phyloP scores from a whole-genome alignment of 2,113 vertebrate species.

The Nematolebias whitei region DNA sequence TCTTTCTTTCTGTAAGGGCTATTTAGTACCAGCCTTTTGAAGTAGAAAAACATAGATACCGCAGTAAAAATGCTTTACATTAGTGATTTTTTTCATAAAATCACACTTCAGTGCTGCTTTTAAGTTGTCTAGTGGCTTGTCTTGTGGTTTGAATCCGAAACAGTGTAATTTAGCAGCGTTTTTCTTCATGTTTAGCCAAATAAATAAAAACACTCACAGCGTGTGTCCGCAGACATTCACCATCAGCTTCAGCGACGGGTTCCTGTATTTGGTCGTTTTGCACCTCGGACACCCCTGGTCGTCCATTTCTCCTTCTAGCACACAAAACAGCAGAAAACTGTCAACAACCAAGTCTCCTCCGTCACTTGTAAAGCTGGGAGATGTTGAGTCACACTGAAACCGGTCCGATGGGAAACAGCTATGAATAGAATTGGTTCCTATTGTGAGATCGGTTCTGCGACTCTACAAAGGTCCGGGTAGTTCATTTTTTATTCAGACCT shows the following conservation, averaged over 20 bases:
- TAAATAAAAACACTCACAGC: slow-evolving; percentile 84
- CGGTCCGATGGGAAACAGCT: slow-evolving; percentile 49
- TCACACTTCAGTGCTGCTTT: too few relatives aligned
- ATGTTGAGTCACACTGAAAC: slow-evolving; percentile 38
- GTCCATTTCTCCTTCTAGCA: slow-evolving; percentile 81
- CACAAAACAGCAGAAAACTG: background rate
- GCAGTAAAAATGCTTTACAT: too few relatives aligned
- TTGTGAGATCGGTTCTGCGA: too few relatives aligned
- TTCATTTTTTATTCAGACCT: background rate
- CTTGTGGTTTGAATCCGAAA: too few relatives aligned
- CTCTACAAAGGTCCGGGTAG: too few relatives aligned
- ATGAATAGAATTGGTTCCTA: slow-evolving; percentile 50
- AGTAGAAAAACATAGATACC: too few relatives aligned
- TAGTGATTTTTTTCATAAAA: too few relatives aligned
- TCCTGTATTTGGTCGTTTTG: slow-evolving; percentile 98
- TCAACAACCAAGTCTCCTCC: slow-evolving; percentile 28
- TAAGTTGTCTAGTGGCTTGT: too few relatives aligned
- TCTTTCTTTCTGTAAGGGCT: too few relatives aligned
- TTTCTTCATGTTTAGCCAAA: too few relatives aligned
- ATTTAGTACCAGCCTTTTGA: too few relatives aligned
- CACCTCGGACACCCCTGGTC: slow-evolving; percentile 94
- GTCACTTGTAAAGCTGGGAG: slow-evolving; percentile 7
- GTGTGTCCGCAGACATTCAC: slow-evolving; percentile 98
- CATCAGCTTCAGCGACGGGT: slow-evolving; percentile 95
- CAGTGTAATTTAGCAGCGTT: too few relatives aligned